A percentile compares a stretch with the other conserved stretches of the same genome.
phyloP scores from a whole-genome alignment of 2,797 vertebrate species.

The Anabacerthia variegaticeps region DNA sequence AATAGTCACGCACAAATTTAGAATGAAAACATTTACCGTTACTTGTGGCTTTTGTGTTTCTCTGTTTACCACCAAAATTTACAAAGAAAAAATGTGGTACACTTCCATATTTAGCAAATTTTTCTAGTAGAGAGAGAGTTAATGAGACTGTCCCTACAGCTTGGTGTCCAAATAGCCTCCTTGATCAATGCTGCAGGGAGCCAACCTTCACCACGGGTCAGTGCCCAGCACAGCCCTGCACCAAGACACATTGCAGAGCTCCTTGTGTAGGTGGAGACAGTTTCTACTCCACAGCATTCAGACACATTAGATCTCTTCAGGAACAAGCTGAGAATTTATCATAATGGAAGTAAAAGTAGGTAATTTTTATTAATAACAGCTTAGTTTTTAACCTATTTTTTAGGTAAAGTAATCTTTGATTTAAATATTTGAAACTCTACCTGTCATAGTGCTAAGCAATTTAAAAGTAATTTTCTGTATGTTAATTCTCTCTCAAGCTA shows the following conservation, averaged over 20 bases:
- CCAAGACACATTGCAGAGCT: neutral
- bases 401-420: neutral
- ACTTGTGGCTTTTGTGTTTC: constrained; percentile 38
- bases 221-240: neutral
- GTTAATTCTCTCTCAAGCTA: neutral
- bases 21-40: constrained; percentile 1
- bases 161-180: neutral
- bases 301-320: neutral
- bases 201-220: constrained; percentile 1
- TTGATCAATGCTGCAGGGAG: neutral
- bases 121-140: neutral
- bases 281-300: neutral
- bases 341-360: neutral
- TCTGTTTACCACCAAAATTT: constrained; percentile 60
- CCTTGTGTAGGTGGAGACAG: neutral
- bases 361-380: neutral
- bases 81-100: neutral
- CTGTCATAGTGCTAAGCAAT: neutral
- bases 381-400: neutral
- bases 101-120: constrained; percentile 19
- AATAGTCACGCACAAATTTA: neutral
- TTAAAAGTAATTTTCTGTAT: neutral
- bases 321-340: neutral
- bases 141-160: neutral
- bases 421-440: neutral